These are phyloP conservation scores for Drosophila testacea DNA, from an alignment of 2,888 invertebrate genomes.

Conservation along the genomic window DNA sequence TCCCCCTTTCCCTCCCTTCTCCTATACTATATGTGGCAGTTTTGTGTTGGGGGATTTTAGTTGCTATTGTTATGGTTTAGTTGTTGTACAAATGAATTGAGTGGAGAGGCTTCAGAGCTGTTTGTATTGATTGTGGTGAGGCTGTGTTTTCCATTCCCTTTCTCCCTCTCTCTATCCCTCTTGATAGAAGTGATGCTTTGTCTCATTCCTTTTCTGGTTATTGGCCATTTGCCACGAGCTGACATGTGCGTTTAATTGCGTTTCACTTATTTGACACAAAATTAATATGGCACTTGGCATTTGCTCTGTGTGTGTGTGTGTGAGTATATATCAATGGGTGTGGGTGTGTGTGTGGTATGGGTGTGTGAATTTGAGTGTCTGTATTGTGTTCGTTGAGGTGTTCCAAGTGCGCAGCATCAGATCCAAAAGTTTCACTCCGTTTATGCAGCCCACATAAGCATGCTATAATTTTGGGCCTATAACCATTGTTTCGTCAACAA, in stretches of 20 bases:
- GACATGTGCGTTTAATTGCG: constrained; percentile 82
- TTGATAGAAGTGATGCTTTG: constrained; percentile 16
- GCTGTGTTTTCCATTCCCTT: constrained; percentile 13
- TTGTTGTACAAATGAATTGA: constrained; percentile 39
- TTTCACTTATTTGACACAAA: constrained; percentile 82
- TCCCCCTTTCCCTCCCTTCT: too few species aligned
- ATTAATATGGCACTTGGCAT: constrained; percentile 71
- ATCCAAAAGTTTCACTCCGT: constrained; percentile 18
- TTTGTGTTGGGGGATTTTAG: constrained; percentile 11
- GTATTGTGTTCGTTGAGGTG: constrained; percentile 30
- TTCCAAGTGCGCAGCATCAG: constrained; percentile 18
- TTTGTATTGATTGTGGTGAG: constrained; percentile 65
- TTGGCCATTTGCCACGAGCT: constrained; percentile 73
- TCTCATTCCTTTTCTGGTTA: constrained; percentile 47
- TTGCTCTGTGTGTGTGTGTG: constrained; percentile 6
- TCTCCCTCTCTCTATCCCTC: constrained; percentile 9
- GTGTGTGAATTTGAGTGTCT: constrained; percentile 10
- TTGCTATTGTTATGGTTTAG: constrained; percentile 35
- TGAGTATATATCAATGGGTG: neutral
- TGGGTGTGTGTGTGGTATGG: neutral
- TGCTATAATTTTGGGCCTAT: constrained; percentile 60
- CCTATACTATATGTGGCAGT: neutral
- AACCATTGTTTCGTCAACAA: constrained; percentile 34
- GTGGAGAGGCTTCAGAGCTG: constrained; percentile 26
- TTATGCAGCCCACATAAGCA: constrained; percentile 53